phyloP scores from a whole-genome alignment of 2,113 vertebrate species.

The Ictalurus punctatus region DNA sequence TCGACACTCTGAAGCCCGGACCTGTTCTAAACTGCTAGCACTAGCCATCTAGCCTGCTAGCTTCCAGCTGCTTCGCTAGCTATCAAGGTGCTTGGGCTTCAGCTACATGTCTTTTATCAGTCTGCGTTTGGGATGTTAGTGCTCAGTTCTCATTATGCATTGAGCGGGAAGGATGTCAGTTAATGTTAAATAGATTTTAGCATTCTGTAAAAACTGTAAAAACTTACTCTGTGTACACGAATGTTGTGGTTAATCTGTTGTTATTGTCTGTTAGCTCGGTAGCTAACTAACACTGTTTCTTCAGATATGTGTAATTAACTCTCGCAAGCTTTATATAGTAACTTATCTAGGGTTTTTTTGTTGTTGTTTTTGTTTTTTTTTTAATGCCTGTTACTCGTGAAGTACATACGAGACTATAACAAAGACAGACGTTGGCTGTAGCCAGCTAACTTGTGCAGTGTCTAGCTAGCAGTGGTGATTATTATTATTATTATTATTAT shows the following conservation, averaged over 20 bases:
- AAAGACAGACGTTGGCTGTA: neutral
- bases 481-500: neutral
- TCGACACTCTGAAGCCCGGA: slow-evolving; percentile 30
- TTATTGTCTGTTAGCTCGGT: slow-evolving; percentile 36
- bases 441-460: neutral
- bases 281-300: slow-evolving; percentile 6
- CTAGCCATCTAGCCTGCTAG: slow-evolving; percentile 43
- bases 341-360: neutral
- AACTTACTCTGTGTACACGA: neutral
- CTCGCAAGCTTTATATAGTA: neutral
- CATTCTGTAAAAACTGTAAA: slow-evolving; percentile 9
- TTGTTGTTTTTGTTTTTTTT: neutral
- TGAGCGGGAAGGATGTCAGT: slow-evolving; percentile 19
- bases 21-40: slow-evolving; percentile 17
- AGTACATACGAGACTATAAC: too few species aligned
- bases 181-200: slow-evolving; percentile 15
- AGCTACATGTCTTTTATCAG: neutral
- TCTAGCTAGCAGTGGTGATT: neutral
- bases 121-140: neutral
- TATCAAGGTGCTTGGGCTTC: slow-evolving; percentile 37
- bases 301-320: neutral
- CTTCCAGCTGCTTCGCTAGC: slow-evolving; percentile 38
- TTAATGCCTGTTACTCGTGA: neutral
- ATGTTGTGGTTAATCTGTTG: slow-evolving; percentile 41
- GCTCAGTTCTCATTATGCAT: neutral